Evolutionary conservation across 2,888 invertebrate genomes (phyloP), one percentile per base, ranked within the genome.

Genomic region (Muscina levida): DNA sequence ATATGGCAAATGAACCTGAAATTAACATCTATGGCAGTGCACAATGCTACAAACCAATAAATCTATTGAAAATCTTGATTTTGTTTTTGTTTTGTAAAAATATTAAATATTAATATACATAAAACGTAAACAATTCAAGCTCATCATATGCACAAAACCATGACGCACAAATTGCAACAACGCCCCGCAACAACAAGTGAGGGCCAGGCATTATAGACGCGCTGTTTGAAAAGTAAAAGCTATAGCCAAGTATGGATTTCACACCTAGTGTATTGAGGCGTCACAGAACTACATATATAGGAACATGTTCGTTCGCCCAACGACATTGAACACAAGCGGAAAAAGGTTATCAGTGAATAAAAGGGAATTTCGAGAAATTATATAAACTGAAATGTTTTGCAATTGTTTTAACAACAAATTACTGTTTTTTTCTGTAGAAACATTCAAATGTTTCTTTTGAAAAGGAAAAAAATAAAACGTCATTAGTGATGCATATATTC

Each of bases 1-100:
- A 67, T 53, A 70, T 74, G 46, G 66, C 42, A 74, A 79, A 70
- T 71, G 78, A 66, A 79, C 73, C 70, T 79, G 65, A 79, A 66
- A 22, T 56, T 65, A 42, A n/a, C 57, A 48, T 56, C 17, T 62
- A 70, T 48, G 65, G 59, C 59, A 37, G 39, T 73, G 65, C 71
- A 75, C 22, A 71, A 51, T 22, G 13, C 11, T 13, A 46, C n/a
- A n/a, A n/a, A n/a, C n/a, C n/a, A 17, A 79, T 1, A 39, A 51
- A 39, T 42, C 13, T 19, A 44, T 72, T 24, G 37, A 13, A 71
- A 72, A 10, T 71, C 59, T 72, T 79, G 71, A 44, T 26, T 68
- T 68, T 56, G 65, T 46, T 44, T 11, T 15, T 48, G n/a, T 56
- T 56, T 5, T 56, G 24, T 57, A 31, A 74, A 24, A 56, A 53